Percentiles rank a stretch among this genome's conserved stretches.
phyloP scores from a whole-genome alignment of 2,113 vertebrate species.

The Odontesthes bonariensis region DNA sequence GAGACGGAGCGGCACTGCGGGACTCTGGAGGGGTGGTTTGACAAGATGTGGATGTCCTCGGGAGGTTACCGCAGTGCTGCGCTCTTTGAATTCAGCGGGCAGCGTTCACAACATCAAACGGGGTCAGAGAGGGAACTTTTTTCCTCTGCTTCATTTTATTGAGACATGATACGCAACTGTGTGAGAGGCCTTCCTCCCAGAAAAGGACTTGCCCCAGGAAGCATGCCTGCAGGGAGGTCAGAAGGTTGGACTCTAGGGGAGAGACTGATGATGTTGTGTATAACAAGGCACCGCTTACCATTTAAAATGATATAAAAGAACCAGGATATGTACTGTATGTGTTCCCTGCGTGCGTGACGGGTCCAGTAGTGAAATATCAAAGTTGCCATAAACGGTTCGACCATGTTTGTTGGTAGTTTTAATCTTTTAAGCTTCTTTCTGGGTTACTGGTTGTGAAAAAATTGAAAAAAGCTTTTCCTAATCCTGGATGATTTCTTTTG shows the following conservation, averaged over 20 bases:
- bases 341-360: not conserved
- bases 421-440: too few species aligned
- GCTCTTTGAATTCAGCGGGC: slow-evolving; percentile 20
- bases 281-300: too few species aligned
- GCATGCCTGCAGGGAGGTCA: not conserved
- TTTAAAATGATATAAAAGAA: not conserved
- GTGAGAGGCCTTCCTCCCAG: not conserved
- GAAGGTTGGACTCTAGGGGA: too few species aligned
- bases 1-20: slow-evolving; percentile 57
- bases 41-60: slow-evolving; percentile 25
- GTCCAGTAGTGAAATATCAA: not conserved
- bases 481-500: too few species aligned
- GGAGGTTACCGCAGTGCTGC: slow-evolving; percentile 38
- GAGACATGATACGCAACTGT: not conserved
- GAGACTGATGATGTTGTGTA: not conserved
- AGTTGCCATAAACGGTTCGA: not conserved
- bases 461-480: too few species aligned
- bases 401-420: not conserved
- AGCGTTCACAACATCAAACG: slow-evolving; percentile 17
- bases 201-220: too few species aligned
- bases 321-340: too few species aligned
- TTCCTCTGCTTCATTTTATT: not conserved
- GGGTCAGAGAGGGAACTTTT: slow-evolving; percentile 1
- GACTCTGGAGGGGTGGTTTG: slow-evolving; percentile 37
- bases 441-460: too few species aligned